Evolutionary conservation across 2,888 invertebrate genomes (phyloP).

Genomic region (Acleris laterana): DNA sequence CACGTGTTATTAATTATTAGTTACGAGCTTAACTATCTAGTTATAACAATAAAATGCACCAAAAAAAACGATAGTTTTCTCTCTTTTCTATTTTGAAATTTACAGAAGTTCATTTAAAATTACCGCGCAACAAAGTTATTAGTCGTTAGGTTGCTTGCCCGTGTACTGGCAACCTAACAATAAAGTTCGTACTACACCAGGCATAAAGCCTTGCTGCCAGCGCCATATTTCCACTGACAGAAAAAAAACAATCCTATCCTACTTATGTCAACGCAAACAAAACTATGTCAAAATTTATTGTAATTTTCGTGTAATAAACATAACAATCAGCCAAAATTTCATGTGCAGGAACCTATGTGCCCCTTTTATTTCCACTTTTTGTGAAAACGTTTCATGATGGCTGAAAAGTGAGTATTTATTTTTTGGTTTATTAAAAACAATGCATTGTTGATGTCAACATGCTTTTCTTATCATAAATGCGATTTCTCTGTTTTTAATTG

Average conservation of each 20-base stretch:
- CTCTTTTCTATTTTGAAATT: no score
- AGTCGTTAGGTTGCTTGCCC: background rate
- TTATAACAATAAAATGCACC: no score
- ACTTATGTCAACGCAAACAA: conserved; percentile 81
- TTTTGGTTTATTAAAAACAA: conserved; percentile 44
- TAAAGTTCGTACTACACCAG: background rate
- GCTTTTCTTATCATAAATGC: conserved; percentile 56
- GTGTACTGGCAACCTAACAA: conserved; percentile 10
- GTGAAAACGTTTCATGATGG: conserved; percentile 64
- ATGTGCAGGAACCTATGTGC: conserved; percentile 70
- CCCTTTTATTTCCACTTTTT: conserved; percentile 55
- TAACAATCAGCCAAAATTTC: conserved; percentile 63
- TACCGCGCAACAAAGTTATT: conserved; percentile 1
- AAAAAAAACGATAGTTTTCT: no score
- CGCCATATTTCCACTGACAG: conserved; percentile 15
- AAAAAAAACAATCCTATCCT: conserved; percentile 49
- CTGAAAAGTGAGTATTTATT: conserved; percentile 71
- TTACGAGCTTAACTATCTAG: no score
- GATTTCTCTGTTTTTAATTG: conserved; percentile 43
- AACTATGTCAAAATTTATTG: conserved; percentile 79
- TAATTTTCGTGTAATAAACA: conserved; percentile 78
- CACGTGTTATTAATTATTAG: no score
- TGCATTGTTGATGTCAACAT: conserved; percentile 57
- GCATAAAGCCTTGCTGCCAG: conserved; percentile 29
- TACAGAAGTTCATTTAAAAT: background rate